Percentiles rank a stretch among this genome's conserved stretches.
Evolutionary conservation across 1,140 invertebrate genomes (phyloP).

Genomic region (Drosophila sp.): DNA sequence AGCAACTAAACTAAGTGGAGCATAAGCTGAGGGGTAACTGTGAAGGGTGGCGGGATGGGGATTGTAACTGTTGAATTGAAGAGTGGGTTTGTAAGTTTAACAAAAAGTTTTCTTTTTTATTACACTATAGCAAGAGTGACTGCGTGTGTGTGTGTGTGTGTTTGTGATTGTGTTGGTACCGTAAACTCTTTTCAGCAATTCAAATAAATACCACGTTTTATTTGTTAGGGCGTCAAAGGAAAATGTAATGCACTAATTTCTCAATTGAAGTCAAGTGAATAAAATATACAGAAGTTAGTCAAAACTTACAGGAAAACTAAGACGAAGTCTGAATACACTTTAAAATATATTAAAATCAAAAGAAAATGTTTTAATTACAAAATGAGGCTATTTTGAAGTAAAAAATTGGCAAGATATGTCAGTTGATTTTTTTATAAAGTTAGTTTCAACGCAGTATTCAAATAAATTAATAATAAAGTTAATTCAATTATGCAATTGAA

Average conservation of each 20-base stretch:
- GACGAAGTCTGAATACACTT: constrained; percentile 10
- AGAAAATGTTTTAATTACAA: too few species aligned
- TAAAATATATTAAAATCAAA: too few species aligned
- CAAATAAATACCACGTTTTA: constrained; percentile 77
- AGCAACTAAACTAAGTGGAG: constrained; percentile 56
- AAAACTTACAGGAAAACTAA: background rate
- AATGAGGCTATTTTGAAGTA: too few species aligned
- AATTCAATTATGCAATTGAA: too few species aligned
- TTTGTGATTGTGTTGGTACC: constrained; percentile 45
- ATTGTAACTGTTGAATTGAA: constrained; percentile 22
- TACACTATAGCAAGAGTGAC: constrained; percentile 26
- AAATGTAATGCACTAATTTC: constrained; percentile 80
- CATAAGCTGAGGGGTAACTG: constrained; percentile 11
- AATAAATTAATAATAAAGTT: too few species aligned
- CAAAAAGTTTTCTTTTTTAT: constrained; percentile 65
- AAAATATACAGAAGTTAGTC: constrained; percentile 23
- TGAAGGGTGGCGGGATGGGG: background rate
- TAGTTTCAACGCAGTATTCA: too few species aligned
- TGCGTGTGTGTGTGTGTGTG: constrained; percentile 35
- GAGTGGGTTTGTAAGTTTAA: constrained; percentile 63
- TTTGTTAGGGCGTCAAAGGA: constrained; percentile 75
- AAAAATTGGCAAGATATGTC: too few species aligned
- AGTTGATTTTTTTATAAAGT: too few species aligned
- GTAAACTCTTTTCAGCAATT: constrained; percentile 74
- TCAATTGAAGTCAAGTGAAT: constrained; percentile 67